Conservation (phyloP, 2,888 invertebrate genomes). For the Nudaria mundana region DNA sequence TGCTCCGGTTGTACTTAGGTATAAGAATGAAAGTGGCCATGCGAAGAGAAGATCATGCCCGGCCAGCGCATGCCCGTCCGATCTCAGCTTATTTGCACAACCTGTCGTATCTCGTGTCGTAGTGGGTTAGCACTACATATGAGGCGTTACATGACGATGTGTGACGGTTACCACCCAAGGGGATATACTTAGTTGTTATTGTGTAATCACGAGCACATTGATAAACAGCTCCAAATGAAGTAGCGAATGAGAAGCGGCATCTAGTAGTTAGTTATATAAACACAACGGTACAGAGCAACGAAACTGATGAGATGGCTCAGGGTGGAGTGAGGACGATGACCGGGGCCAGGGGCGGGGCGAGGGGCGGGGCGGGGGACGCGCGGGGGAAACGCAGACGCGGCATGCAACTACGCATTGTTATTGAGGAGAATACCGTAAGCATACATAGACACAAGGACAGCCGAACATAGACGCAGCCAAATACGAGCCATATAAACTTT, state of each 20-base stretch:
- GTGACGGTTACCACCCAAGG: conserved; percentile 19
- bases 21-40: conserved; percentile 41
- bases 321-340: conserved; percentile 35
- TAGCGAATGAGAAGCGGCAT: conserved; percentile 55
- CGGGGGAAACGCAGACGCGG: conserved; percentile 24
- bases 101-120: conserved; percentile 32
- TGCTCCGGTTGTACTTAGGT: conserved; percentile 28
- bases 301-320: conserved; percentile 39
- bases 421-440: conserved; percentile 70
- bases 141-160: conserved; percentile 12
- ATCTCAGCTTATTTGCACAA: conserved; percentile 77
- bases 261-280: conserved; percentile 18
- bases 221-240: conserved; percentile 51
- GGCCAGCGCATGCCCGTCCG: conserved; percentile 64
- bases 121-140: conserved; percentile 24
- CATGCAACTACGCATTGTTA: conserved; percentile 69
- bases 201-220: conserved; percentile 42
- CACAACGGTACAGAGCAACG: conserved; percentile 23
- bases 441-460: conserved; percentile 80
- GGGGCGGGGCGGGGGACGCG: neutral
- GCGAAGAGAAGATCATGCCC: conserved; percentile 32
- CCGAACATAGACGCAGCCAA: conserved; percentile 79
- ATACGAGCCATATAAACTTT: conserved; percentile 79
- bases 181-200: conserved; percentile 40
- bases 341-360: conserved; percentile 19